phyloP scores from a whole-genome alignment of 2,888 invertebrate genomes.

The Lycaena phlaeas region DNA sequence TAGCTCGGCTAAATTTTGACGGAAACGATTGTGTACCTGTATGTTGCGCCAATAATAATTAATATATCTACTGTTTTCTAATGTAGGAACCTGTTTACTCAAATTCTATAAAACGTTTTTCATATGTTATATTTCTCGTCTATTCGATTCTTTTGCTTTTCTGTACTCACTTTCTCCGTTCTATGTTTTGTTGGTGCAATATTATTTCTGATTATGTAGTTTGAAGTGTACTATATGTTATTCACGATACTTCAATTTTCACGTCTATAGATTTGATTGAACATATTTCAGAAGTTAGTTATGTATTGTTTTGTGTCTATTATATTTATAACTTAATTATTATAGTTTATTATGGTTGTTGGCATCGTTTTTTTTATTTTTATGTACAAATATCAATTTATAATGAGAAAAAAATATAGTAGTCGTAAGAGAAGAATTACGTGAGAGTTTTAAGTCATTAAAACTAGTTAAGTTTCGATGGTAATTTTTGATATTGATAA shows the following conservation, averaged over 20 bases:
- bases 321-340: constrained; percentile 59
- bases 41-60: constrained; percentile 56
- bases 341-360: constrained; percentile 67
- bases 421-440: constrained; percentile 39
- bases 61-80: constrained; percentile 29
- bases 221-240: not conserved
- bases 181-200: constrained; percentile 38
- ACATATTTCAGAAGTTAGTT: constrained; percentile 28
- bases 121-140: constrained; percentile 17
- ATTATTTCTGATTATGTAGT: constrained; percentile 30
- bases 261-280: not conserved
- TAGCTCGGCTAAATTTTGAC: constrained; percentile 42
- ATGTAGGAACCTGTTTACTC: constrained; percentile 13
- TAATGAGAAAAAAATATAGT: constrained; percentile 56
- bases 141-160: constrained; percentile 19
- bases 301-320: constrained; percentile 60
- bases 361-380: constrained; percentile 63
- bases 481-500: constrained; percentile 27
- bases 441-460: constrained; percentile 26
- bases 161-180: not conserved
- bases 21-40: constrained; percentile 57
- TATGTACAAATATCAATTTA: constrained; percentile 62
- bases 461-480: constrained; percentile 24
- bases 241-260: not conserved
- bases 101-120: constrained; percentile 16